Base-by-base conservation (phyloP, 2,888 invertebrate genomes). In the Priocnemis perturbator region DNA sequence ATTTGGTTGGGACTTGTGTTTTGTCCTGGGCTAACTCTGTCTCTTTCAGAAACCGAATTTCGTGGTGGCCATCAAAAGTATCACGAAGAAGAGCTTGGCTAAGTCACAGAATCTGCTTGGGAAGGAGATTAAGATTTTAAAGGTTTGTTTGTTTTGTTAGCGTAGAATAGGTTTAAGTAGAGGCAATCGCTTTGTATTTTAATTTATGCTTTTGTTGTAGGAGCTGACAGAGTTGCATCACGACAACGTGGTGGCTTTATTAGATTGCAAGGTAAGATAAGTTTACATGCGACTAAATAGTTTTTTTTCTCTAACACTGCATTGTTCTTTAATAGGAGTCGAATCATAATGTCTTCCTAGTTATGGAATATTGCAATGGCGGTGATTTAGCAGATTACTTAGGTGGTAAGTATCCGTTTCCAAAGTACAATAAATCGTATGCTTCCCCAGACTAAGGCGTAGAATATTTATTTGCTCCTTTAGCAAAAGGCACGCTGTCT, bases 361-460 rank as follows among this genome's bases (percentile, higher is more conserved):
- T 99, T 84, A 99, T 99, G 98, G 99, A 99, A 95, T 99, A 97
- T 90, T 99, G 99, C 91, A 99, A 99, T 92, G 98, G 98, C 59
- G 99, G 99, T 21, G 99, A 99, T 90, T 91, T 99, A 89, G 98
- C 98, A 20, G 99, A 99, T 91, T 99, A 99, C 91, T 92, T 99
- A 79, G 94, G 94, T 88, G 94, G 93, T 93, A 89, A 88, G 64
- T 71, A 47, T 63, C 0, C 11, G 20, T 20, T 20, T 19, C 3
- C 0, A 15, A 53, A 60, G 9, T 56, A 20, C 3, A 45, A 21
- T 26, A 23, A 5, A 55, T 3, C 14, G 4, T 17, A 17, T 50
- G 20, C 45, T 17, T 37, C 0, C 23, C 57, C 26, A 5, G 48
- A 37, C 30, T 26, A 19, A 37, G 2, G 37, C 5, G 3, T 26